Conservation (phyloP, 2,113 vertebrate species). For the Malurus alboscapulatus region DNA sequence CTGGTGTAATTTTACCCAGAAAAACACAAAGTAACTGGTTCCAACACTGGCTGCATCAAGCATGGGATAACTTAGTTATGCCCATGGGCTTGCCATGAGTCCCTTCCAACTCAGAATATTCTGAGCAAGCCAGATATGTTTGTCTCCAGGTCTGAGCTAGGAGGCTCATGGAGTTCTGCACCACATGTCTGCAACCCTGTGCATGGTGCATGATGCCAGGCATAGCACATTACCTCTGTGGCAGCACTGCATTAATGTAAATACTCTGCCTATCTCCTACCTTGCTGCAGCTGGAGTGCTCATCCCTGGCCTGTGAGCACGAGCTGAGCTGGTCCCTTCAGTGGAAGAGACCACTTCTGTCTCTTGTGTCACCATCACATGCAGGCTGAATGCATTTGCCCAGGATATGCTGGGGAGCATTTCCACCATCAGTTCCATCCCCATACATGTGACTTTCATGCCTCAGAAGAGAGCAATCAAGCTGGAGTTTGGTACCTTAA, state of each 20-base stretch:
- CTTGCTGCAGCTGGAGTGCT: background rate
- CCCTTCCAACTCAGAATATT: background rate
- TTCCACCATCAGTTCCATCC: background rate
- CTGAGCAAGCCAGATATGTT: background rate
- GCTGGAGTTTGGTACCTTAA: background rate
- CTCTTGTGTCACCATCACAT: background rate
- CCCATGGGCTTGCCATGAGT: fast-evolving
- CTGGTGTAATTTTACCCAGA: background rate
- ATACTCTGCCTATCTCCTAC: background rate
- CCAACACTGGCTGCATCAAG: background rate
- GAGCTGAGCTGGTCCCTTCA: background rate
- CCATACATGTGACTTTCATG: background rate
- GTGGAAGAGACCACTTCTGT: background rate
- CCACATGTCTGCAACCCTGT: background rate
- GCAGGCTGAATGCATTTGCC: fast-evolving
- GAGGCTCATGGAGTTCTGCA: fast-evolving
- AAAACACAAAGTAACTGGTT: background rate
- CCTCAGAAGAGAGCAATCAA: background rate
- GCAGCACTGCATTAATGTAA: background rate
- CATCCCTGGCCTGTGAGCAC: background rate
- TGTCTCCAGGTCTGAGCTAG: background rate
- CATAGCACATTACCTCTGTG: background rate
- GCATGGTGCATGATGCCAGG: background rate
- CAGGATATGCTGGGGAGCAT: background rate
- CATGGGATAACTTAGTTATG: background rate